phyloP scores from a whole-genome alignment of 2,797 vertebrate species.

The Sebastes alutus region DNA sequence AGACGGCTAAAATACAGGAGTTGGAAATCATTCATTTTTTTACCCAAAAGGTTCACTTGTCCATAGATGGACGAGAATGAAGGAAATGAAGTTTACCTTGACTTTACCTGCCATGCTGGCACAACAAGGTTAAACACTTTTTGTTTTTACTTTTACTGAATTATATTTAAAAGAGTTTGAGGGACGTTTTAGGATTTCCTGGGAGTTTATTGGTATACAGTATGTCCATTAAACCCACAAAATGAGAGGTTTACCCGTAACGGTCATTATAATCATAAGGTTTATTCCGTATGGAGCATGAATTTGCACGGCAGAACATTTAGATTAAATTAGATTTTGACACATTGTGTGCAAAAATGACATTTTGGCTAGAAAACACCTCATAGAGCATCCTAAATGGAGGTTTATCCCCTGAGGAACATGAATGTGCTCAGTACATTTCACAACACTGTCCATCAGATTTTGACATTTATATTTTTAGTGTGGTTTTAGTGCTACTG shows the following conservation, averaged over 20 bases:
- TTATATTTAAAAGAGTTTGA: not conserved
- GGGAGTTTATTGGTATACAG: not conserved
- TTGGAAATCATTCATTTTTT: not conserved
- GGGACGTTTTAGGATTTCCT: not conserved
- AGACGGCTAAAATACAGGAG: not conserved
- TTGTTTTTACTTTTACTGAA: not conserved
- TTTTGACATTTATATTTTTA: not conserved
- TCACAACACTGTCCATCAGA: not conserved
- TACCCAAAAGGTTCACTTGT: not conserved
- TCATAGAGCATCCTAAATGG: too few relatives aligned
- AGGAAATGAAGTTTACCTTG: not conserved
- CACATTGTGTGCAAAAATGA: too few relatives aligned
- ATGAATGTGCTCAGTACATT: too few relatives aligned
- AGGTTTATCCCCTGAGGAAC: too few relatives aligned
- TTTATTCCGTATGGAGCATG: not conserved
- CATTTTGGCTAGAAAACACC: too few relatives aligned
- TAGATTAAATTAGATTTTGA: not conserved
- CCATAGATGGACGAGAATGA: not conserved
- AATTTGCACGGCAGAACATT: not conserved
- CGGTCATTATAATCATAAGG: not conserved
- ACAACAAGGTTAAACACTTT: not conserved
- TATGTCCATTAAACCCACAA: not conserved
- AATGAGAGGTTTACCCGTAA: not conserved
- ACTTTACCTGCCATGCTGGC: not conserved
- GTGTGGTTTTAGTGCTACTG: not conserved